Evolutionary conservation across 2,888 invertebrate species (phyloP), one percentile per base, ranked within the genome.

Genomic region (Melinaea marsaeus): DNA sequence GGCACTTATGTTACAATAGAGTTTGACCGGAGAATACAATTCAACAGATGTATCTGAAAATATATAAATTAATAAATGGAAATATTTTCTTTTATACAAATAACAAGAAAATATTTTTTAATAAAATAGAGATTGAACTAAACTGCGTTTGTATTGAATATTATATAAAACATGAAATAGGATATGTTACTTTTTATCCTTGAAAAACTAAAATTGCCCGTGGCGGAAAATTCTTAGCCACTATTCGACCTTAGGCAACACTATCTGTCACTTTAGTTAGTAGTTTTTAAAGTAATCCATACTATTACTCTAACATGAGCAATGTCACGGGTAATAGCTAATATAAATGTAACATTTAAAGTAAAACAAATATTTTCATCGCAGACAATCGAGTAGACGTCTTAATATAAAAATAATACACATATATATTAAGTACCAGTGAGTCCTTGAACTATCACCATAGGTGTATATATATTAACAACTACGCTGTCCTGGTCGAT

Each of bases 21-120:
- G 69, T 45, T 80, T 75, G 0, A 81, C 66, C 68, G 80, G 75
- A 1, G 82, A 78, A 67, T 85, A 86, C 0, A 88, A 72, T 66
- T 85, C 75, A 9, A 79, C 74, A 13, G 80, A 74, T 64, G 73
- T 74, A 58, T 88, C 88, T 89, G 80, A 48, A 75, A 78, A 35
- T 11, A 63, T 42, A 42, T 6, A 57, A 47, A 33, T 13, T 11
- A 2, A 51, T 22, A 9, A 3, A 32, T 13, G 11, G 13, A 46
- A 46, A n/a, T 46, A 46, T 46, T 46, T 46, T 46, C 46, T 7
- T 46, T 1, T 11, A 7, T 4, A 4, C 13, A n/a, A 46, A 4
- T n/a, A 3, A 3, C 4, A n/a, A n/a, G 13, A 3, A 45, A 11
- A 6, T 45, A 45, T 45, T 45, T 45, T 45, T 6, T 6, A 9